Conservation (phyloP, 2,797 vertebrate species). For the Myotis myotis region DNA sequence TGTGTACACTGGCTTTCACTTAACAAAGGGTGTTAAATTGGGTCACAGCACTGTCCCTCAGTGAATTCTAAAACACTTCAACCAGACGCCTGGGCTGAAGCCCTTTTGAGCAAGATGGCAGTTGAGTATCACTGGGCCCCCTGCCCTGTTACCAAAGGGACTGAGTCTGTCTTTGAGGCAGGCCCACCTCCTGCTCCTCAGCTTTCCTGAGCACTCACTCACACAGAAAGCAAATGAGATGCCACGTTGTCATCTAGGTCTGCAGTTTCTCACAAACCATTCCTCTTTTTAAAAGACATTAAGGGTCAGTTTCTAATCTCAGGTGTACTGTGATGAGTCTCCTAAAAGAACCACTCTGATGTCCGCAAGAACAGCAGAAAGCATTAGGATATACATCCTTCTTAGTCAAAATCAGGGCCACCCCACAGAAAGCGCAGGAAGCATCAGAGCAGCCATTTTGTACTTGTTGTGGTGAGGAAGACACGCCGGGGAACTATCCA, state of each 20-base stretch:
- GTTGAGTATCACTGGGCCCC: conserved; percentile 47
- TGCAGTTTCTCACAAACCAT: conserved; percentile 28
- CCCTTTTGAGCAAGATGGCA: conserved; percentile 79
- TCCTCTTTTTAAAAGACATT: conserved; percentile 73
- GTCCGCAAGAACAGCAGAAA: neutral
- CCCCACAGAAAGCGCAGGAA: neutral
- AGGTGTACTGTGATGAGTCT: conserved; percentile 38
- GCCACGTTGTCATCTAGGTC: conserved; percentile 62
- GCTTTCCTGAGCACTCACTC: conserved; percentile 66
- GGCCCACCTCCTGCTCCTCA: conserved; percentile 30
- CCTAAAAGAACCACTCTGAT: conserved; percentile 58
- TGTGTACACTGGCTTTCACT: conserved; percentile 73
- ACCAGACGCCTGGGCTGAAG: conserved; percentile 68
- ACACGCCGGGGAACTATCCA: neutral
- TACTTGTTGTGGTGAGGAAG: conserved; percentile 37
- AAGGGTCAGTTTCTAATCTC: conserved; percentile 72
- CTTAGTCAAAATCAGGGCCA: conserved; percentile 48
- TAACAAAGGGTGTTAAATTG: conserved; percentile 80
- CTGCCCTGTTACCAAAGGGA: neutral
- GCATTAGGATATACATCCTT: conserved; percentile 46
- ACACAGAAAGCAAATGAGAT: conserved; percentile 74
- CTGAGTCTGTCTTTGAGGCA: conserved; percentile 62
- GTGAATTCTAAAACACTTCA: conserved; percentile 80
- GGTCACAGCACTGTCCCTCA: conserved; percentile 79
- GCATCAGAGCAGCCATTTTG: neutral